Base-by-base conservation (phyloP, 2,888 invertebrate species). In the Dryocosmus kuriphilus region DNA sequence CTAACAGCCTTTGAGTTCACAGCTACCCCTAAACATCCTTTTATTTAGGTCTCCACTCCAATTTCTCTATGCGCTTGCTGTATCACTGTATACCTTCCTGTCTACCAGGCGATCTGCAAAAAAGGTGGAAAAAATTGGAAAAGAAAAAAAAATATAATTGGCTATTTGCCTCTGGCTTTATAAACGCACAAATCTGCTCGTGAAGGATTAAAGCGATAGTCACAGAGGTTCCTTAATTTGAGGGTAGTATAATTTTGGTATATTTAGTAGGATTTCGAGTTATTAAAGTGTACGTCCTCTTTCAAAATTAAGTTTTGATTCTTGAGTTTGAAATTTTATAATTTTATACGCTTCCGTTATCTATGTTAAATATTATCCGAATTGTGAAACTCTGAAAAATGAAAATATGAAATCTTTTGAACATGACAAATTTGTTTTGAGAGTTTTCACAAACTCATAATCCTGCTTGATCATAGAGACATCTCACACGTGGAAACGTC, bases 1-100 rank as follows among this genome's bases (percentile, higher is more conserved):
- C 84, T 83, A 83, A 85, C 85, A 82, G 83, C 86, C 88, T 88
- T 89, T 88, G 89, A 89, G 86, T 85, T 80, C 76, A 77, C 60
- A 81, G 83, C 83, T 85, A 82, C 83, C 86, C 81, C 80, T 82
- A 86, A 87, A 88, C 87, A 86, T 87, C 85, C 86, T 88, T 88
- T 88, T 87, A 87, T 88, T 85, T 86, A 83, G 83, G 60, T 16
- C 84, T 84, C 85, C 83, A 84, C 82, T 86, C 27, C 6, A 71
- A 11, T 27, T 71, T 51, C 30, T 51, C 27, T 24, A 11, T 71
- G 9, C 6, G 22, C 1, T 7, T 11, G 32, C 7, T 11, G 32
- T 30, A 19, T 46, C 9, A 27, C 46, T 71, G 7, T 16, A 19
- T 22, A 24, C 14, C 24, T 27, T 27, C 27, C 27, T 60, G 24